Evolutionary conservation across 1,140 invertebrate species (phyloP).

Genomic region (Orussus abietinus): DNA sequence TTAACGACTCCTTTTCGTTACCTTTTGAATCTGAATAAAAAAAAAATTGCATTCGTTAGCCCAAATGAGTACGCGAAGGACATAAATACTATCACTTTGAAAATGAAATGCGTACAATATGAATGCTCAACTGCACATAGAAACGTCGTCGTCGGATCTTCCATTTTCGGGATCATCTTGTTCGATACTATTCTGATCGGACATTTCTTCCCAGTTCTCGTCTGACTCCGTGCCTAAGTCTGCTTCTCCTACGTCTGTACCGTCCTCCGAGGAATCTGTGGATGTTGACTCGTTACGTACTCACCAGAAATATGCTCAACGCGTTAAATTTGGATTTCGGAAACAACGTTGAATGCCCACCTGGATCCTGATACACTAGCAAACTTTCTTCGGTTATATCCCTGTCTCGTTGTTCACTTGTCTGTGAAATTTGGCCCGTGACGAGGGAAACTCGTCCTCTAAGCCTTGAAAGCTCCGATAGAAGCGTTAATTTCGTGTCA

Average conservation of each 20-base stretch:
- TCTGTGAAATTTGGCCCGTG: conserved; percentile 55
- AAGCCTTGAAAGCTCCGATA: conserved; percentile 56
- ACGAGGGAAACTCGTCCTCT: conserved; percentile 59
- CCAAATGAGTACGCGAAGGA: no score
- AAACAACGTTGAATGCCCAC: conserved; percentile 37
- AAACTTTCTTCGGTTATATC: conserved; percentile 48
- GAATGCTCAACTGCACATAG: conserved; percentile 35
- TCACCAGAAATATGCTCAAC: no score
- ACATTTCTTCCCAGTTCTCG: conserved; percentile 50
- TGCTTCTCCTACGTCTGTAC: conserved; percentile 36
- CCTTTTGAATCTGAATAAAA: no score
- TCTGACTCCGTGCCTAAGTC: conserved; percentile 45
- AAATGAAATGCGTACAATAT: no score
- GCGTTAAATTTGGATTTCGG: neutral
- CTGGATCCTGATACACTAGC: conserved; percentile 59
- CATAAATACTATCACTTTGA: no score
- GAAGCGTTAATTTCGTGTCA: conserved; percentile 54
- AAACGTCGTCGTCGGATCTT: conserved; percentile 37
- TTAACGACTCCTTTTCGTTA: no score
- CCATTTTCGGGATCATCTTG: conserved; percentile 37
- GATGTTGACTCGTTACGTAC: no score
- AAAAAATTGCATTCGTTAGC: no score
- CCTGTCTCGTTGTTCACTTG: conserved; percentile 42
- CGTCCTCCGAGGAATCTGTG: conserved; percentile 43
- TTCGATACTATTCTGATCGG: conserved; percentile 40